These are phyloP conservation scores for Scalopus aquaticus DNA, from an alignment of 2,113 vertebrate genomes.

Conservation along the genomic window DNA sequence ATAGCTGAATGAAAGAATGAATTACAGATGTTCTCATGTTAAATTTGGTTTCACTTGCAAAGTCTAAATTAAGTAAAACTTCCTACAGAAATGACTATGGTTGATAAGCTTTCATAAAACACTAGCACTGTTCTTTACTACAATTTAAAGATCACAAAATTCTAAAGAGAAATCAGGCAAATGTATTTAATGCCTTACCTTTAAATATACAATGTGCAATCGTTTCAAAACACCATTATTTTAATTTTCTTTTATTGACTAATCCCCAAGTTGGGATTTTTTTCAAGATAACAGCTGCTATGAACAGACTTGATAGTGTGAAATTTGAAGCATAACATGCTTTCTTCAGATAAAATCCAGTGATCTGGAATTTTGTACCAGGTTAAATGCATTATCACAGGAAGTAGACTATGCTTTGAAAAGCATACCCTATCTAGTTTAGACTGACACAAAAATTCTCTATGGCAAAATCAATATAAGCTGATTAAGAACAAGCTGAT, in stretches of 20 bases:
- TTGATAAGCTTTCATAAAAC: neutral
- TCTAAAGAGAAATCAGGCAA: slow-evolving; percentile 21
- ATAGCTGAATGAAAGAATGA: neutral
- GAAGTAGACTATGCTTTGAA: neutral
- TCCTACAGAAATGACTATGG: neutral
- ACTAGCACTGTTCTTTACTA: neutral
- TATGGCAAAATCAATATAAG: neutral
- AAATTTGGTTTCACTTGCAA: neutral
- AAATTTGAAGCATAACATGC: neutral
- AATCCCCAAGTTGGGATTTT: neutral
- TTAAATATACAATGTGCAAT: neutral
- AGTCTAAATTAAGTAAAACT: neutral
- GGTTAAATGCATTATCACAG: neutral
- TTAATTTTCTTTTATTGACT: slow-evolving; percentile 31
- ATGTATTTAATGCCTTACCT: neutral
- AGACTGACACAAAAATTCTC: neutral
- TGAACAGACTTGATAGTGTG: neutral
- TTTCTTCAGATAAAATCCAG: slow-evolving; percentile 22
- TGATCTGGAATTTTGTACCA: neutral
- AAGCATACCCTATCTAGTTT: neutral
- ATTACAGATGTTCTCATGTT: neutral
- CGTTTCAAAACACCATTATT: slow-evolving; percentile 26
- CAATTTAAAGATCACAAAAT: neutral
- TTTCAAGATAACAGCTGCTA: neutral
- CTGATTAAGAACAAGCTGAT: slow-evolving; percentile 20